phyloP scores from a whole-genome alignment of 2,797 vertebrate species.

The Schizopygopsis pylzovi region DNA sequence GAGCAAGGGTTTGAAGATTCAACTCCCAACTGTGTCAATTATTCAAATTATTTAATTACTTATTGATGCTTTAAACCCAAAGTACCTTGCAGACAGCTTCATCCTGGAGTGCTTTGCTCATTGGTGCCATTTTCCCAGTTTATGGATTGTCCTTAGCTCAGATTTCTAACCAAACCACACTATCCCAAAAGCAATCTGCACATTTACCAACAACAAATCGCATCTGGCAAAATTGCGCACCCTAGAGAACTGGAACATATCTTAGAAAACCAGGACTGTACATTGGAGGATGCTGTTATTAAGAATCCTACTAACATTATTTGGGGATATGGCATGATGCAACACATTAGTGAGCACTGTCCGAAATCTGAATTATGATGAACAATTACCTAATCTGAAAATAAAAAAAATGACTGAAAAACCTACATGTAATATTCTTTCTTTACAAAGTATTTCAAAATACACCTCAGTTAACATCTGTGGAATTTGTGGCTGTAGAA shows the following conservation, averaged over 20 bases:
- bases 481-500: not conserved
- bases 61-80: not conserved
- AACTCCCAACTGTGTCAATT: not conserved
- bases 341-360: not conserved
- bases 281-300: not conserved
- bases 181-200: slow-evolving; percentile 25
- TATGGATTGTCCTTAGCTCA: not conserved
- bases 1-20: slow-evolving; percentile 15
- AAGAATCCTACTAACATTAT: not conserved
- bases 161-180: not conserved
- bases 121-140: not conserved
- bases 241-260: slow-evolving; percentile 31
- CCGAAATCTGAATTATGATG: not conserved
- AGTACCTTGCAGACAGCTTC: not conserved
- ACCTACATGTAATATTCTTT: not conserved
- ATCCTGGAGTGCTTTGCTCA: not conserved
- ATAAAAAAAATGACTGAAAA: not conserved
- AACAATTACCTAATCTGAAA: not conserved
- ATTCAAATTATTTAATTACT: not conserved
- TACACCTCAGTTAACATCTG: not conserved
- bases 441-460: not conserved
- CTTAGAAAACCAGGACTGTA: slow-evolving; percentile 19
- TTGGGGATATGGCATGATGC: not conserved
- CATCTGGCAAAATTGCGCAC: slow-evolving; percentile 22
- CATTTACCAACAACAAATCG: slow-evolving; percentile 43